Evolutionary conservation across 2,113 vertebrate species (phyloP), one percentile per base, ranked within the genome.

Genomic region (Antechinus flavipes): DNA sequence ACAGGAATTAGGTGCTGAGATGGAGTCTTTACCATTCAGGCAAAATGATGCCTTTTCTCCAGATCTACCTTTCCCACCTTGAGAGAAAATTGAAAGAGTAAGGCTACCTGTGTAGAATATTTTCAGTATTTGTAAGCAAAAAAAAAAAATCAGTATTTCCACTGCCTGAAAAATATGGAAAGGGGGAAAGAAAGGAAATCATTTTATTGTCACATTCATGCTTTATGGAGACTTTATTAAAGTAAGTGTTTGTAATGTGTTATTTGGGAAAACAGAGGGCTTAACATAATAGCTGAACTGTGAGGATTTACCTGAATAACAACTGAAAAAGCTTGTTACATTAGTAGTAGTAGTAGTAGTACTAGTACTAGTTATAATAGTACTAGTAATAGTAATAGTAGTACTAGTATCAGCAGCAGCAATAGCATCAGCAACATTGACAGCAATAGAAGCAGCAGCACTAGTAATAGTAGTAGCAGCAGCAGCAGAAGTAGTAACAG

Each of bases 11-110:
- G 61, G 61, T 4, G 12, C 30, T 16, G 30, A 68, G 61, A 68
- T 54, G 91, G 94, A 96, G 91, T 53, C 46, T 84, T 61, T 97
- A 93, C 95, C 93, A 96, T 96, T 97, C 96, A 93, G 23, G 94
- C 93, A 76, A 95, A 0, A 0, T 8, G 94, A 54, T 23, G 12
- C 90, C 93, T 49, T 94, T 92, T 96, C 94, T 98, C 84, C 0
- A 0, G 61, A 35, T 90, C 90, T 90, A 96, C 93, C 96, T 96
- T 95, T 42, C 91, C 54, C 84, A 23, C 93, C 42, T 55, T 14
- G 93, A 95, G 89, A 52, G 89, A 90, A 84, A 94, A 52, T 24
- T 7, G 2, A 3, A 95, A 54, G 50, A 94, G 96, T 89, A 96
- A 93, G 0, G 0, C 54, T 97, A 97, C 93, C 91, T 96, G 97